These are phyloP conservation scores for Gymnorhina tibicen DNA, from an alignment of 2,113 vertebrate genomes.

Conservation along the genomic window DNA sequence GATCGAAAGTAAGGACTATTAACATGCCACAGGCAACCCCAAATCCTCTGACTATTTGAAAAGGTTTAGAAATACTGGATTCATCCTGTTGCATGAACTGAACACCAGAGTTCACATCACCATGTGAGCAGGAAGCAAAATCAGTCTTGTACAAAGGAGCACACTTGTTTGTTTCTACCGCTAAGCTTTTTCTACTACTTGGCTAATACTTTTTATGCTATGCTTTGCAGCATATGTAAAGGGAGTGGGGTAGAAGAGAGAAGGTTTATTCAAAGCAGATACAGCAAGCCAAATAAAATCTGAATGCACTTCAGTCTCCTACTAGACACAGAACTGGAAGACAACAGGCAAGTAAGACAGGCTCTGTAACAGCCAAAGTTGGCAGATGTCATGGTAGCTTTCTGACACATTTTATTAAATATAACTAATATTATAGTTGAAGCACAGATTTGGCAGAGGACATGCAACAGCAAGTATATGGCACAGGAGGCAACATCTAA, in stretches of 20 bases:
- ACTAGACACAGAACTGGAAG: background rate
- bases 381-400: background rate
- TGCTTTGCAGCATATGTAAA: background rate
- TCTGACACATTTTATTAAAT: background rate
- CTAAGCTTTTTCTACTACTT: background rate
- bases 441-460: background rate
- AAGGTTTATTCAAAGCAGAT: slow-evolving; percentile 13
- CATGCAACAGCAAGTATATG: background rate
- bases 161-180: background rate
- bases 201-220: background rate
- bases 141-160: background rate
- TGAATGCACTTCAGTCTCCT: background rate
- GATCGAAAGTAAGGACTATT: slow-evolving; percentile 45
- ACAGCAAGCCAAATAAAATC: background rate
- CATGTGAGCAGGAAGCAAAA: background rate
- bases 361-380: background rate
- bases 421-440: background rate
- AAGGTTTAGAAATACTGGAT: slow-evolving; percentile 36
- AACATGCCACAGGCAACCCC: slow-evolving; percentile 34
- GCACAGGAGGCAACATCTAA: background rate
- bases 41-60: slow-evolving; percentile 21
- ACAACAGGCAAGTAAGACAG: background rate
- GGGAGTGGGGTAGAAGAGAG: background rate
- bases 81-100: slow-evolving; percentile 4
- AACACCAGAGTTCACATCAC: background rate